A percentile compares a stretch with the other conserved stretches of the same genome.
phyloP scores from a whole-genome alignment of 2,797 vertebrate species.

The Synaphobranchus kaupii region DNA sequence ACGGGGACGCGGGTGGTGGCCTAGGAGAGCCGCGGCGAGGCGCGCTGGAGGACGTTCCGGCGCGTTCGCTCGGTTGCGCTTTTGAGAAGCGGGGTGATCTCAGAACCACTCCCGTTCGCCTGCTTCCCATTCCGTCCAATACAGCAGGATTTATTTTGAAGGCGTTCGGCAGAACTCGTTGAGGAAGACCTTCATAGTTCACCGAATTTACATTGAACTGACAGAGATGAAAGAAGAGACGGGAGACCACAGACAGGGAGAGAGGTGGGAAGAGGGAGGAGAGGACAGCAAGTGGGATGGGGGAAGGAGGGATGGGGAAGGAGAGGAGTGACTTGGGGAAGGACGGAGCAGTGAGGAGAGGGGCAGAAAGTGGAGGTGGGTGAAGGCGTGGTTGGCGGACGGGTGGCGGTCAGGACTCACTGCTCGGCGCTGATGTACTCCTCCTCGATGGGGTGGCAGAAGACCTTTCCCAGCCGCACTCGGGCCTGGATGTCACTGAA shows the following conservation, averaged over 20 bases:
- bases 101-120: not conserved
- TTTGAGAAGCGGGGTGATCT: not conserved
- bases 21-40: too few relatives aligned
- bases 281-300: too few relatives aligned
- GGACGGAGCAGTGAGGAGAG: not conserved
- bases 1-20: too few relatives aligned
- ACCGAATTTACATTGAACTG: not conserved
- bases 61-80: not conserved
- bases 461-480: constrained; percentile 88
- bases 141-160: not conserved
- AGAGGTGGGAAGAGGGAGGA: not conserved
- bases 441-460: constrained; percentile 86
- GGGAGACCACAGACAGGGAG: not conserved
- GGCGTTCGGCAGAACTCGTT: not conserved
- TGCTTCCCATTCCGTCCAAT: not conserved
- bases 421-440: constrained; percentile 97
- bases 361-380: not conserved
- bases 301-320: not conserved
- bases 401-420: constrained; percentile 73
- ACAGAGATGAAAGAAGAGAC: not conserved
- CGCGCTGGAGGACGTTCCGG: not conserved
- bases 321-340: not conserved
- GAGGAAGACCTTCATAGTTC: not conserved
- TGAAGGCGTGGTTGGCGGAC: too few relatives aligned
- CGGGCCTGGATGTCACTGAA: constrained; percentile 89